Evolutionary conservation across 2,113 vertebrate species (phyloP).

Genomic region (Upupa epops): DNA sequence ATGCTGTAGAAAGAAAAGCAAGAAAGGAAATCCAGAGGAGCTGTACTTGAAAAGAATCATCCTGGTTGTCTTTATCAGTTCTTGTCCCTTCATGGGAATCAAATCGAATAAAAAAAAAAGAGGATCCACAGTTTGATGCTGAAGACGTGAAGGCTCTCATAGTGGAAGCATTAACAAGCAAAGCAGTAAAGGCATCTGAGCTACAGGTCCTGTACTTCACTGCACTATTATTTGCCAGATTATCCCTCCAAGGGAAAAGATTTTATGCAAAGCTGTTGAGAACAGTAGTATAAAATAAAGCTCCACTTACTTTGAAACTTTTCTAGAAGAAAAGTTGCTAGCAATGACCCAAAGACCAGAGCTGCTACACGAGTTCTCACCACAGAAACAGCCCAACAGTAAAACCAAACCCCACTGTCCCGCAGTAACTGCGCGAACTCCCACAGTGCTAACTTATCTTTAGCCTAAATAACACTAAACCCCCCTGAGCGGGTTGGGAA

Average conservation of each 20-base stretch:
- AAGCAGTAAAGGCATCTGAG: not conserved
- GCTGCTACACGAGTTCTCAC: not conserved
- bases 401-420: not conserved
- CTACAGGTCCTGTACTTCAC: not conserved
- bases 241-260: not conserved
- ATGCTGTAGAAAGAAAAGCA: not conserved
- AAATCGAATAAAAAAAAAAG: not conserved
- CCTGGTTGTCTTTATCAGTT: not conserved
- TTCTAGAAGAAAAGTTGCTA: not conserved
- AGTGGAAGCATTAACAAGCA: not conserved
- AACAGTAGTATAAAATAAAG: not conserved
- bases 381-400: not conserved
- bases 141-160: not conserved
- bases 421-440: not conserved
- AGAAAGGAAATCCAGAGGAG: not conserved
- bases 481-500: fast-evolving
- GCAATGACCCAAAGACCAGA: not conserved
- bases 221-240: not conserved
- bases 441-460: not conserved
- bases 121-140: not conserved
- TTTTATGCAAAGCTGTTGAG: not conserved
- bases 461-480: not conserved
- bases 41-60: not conserved
- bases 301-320: not conserved
- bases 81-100: not conserved